Base-by-base conservation (phyloP, 2,797 vertebrate species). In the Poecilia velifera region DNA sequence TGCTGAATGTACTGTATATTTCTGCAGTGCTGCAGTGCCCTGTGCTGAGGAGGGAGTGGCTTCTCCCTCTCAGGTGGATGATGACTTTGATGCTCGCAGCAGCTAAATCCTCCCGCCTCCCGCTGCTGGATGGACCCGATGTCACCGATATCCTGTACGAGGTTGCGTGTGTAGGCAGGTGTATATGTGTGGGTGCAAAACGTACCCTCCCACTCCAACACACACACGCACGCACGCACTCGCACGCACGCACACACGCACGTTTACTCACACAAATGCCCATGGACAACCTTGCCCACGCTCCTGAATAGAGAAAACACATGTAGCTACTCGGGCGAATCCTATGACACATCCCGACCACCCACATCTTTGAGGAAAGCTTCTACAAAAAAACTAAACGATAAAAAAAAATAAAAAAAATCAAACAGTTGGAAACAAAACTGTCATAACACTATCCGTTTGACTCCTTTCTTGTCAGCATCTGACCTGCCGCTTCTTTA, bases 41-140 rank as follows among this genome's bases (percentile, higher is more conserved):
- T 72, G 70, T 47, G 78, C 31, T 22, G n/a, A 57, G 77, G 71
- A 12, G 39, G 34, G 70, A 72, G 77, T 71, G 49, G 84, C 72
- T 87, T 89, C 80, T 79, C 74, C 81, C 85, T 72, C 82, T 82
- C 89, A 93, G 86, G 85, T 93, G 83, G 81, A 88, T 84, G 74
- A 84, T 81, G 82, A 88, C 89, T 94, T 92, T 92, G 87, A 92
- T 93, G 80, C 80, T 79, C 85, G 77, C 86, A 43, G 84, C 81
- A 86, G 89, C 83, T 71, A 80, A 88, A 90, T 86, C 75, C 71
- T 88, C 49, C 46, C 64, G 47, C 83, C 78, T 73, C 90, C 89
- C 36, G 82, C 87, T 89, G 88, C 73, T 84, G 74, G 55, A 89
- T 25, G 57, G 76, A 74, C 83, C 80, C 62, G 76, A 72, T 75